These are phyloP conservation scores for Chloroclysta siterata DNA, from an alignment of 2,888 invertebrate species.

Conservation along the genomic window DNA sequence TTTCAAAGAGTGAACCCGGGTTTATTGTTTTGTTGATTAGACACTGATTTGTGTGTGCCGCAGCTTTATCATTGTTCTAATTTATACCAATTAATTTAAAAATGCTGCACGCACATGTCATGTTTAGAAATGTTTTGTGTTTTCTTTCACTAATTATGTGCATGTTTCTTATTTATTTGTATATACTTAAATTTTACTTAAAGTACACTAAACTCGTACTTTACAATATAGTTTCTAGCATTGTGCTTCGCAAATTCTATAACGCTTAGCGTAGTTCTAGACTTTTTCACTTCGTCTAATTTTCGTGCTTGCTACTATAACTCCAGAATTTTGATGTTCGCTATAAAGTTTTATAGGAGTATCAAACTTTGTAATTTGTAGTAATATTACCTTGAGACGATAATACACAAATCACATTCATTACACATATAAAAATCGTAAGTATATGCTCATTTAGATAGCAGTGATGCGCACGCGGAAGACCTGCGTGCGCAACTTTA, in stretches of 20 bases:
- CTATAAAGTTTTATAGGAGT: constrained; percentile 27
- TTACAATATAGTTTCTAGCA: neutral
- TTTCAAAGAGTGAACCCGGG: constrained; percentile 6
- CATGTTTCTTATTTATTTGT: constrained; percentile 4
- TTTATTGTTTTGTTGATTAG: constrained; percentile 3
- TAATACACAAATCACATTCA: constrained; percentile 12
- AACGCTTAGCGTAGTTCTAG: constrained; percentile 19
- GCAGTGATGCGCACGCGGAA: constrained; percentile 6
- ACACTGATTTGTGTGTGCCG: constrained; percentile 18
- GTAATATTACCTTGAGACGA: neutral
- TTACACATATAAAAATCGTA: constrained; percentile 10
- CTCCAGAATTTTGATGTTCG: constrained; percentile 29
- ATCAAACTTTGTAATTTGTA: constrained; percentile 11
- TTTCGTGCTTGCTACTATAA: constrained; percentile 56
- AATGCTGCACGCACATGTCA: constrained; percentile 16
- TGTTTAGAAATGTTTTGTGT: neutral
- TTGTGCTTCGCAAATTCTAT: constrained; percentile 15
- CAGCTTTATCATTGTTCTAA: neutral
- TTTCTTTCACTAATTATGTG: constrained; percentile 14
- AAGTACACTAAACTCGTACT: neutral
- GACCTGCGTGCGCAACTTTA: neutral
- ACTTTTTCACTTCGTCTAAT: constrained; percentile 33
- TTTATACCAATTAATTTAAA: neutral
- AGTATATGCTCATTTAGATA: constrained; percentile 2
- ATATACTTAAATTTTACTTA: neutral